Conservation (phyloP, 2,888 invertebrate genomes). For the Phalangium opilio region DNA sequence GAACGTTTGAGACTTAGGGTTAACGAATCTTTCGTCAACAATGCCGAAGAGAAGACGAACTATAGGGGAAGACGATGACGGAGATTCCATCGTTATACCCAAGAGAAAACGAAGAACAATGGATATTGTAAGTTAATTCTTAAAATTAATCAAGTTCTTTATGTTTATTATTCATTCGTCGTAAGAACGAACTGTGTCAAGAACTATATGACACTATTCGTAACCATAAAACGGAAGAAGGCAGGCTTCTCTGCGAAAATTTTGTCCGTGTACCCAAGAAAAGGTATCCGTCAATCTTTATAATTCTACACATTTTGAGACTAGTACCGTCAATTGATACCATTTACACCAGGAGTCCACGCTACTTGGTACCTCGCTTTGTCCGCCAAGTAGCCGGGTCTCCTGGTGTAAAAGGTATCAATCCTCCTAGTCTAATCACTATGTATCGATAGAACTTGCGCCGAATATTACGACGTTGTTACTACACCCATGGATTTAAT, state of each 20-base stretch:
- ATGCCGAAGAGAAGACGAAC: conserved; percentile 1
- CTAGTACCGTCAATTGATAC: no score
- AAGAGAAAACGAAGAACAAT: background rate
- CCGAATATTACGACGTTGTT: conserved; percentile 50
- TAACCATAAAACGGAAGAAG: conserved; percentile 81
- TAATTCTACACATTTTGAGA: no score
- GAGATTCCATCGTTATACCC: background rate
- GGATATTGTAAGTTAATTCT: conserved; percentile 1
- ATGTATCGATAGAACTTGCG: conserved; percentile 16
- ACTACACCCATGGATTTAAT: conserved; percentile 87
- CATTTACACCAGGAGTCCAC: no score
- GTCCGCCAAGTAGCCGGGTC: no score
- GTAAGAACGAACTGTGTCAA: conserved; percentile 42
- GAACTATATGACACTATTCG: conserved; percentile 83
- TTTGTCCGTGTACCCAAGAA: conserved; percentile 90
- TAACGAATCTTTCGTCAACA: no score
- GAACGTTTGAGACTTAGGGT: no score
- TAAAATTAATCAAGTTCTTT: background rate
- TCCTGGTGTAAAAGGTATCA: no score
- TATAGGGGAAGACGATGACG: background rate
- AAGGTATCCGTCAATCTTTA: conserved; percentile 44
- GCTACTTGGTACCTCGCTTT: no score
- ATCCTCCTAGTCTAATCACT: no score
- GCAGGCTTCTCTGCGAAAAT: conserved; percentile 72
- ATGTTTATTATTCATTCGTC: conserved; percentile 3